A percentile compares a stretch with the other conserved stretches of the same genome.
Evolutionary conservation across 1,140 invertebrate species (phyloP).

Genomic region (Charaxes varanes): DNA sequence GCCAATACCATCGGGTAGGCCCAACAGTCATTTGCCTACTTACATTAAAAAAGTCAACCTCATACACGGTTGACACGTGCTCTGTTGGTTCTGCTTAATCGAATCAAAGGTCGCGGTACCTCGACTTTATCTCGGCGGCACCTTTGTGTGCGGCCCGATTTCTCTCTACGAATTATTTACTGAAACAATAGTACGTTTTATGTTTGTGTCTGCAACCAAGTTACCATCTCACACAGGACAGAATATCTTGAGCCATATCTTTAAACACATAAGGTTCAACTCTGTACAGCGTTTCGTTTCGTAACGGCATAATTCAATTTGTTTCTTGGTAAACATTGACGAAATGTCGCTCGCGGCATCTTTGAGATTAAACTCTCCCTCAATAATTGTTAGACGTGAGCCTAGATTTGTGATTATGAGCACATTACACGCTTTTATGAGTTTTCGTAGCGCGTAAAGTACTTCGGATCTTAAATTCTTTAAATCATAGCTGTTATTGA

Average conservation of each 20-base stretch:
- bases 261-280: slow-evolving; percentile 19
- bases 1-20: too few species aligned
- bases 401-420: slow-evolving; percentile 57
- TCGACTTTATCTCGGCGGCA: slow-evolving; percentile 38
- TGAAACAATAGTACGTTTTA: slow-evolving; percentile 64
- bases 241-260: slow-evolving; percentile 6
- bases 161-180: slow-evolving; percentile 65
- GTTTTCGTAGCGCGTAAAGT: slow-evolving; percentile 18
- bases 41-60: too few species aligned
- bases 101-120: slow-evolving; percentile 34
- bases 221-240: slow-evolving; percentile 10
- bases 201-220: slow-evolving; percentile 41
- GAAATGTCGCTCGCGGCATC: slow-evolving; percentile 52
- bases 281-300: slow-evolving; percentile 13
- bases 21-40: too few species aligned
- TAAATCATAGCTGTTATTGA: slow-evolving; percentile 3
- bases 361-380: slow-evolving; percentile 64
- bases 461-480: slow-evolving; percentile 7
- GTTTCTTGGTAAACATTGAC: slow-evolving; percentile 48
- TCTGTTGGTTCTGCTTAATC: slow-evolving; percentile 11
- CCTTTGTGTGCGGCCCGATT: slow-evolving; percentile 56
- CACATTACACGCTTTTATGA: slow-evolving; percentile 36
- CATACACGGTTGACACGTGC: neutral
- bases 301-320: slow-evolving; percentile 19
- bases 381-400: slow-evolving; percentile 52